Percentiles rank a stretch among this genome's conserved stretches.
These are phyloP conservation scores for Eulithis testata DNA, from an alignment of 2,888 invertebrate genomes.

Conservation along the genomic window DNA sequence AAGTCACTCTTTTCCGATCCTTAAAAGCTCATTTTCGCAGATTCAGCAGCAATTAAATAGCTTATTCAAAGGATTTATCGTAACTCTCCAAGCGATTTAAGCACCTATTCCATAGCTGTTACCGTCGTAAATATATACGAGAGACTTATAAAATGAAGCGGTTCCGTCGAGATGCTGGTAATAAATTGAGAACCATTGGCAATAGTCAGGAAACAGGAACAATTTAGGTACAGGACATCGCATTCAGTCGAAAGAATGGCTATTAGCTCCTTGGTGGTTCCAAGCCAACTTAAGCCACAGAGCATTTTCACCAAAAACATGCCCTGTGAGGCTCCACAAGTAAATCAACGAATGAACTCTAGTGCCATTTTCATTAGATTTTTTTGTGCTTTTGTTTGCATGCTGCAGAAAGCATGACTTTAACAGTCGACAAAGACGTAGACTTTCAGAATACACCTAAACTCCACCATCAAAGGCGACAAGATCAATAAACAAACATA, in stretches of 20 bases:
- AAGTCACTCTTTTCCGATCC: too few relatives aligned
- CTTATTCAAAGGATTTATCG: neutral
- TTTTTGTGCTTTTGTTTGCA: too few relatives aligned
- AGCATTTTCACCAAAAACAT: too few relatives aligned
- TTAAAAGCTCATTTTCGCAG: neutral
- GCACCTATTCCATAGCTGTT: slow-evolving; percentile 2
- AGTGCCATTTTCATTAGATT: too few relatives aligned
- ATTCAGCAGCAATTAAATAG: neutral
- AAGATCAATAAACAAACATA: too few relatives aligned
- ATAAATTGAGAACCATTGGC: slow-evolving; percentile 43
- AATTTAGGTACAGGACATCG: slow-evolving; percentile 2
- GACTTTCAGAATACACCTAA: too few relatives aligned
- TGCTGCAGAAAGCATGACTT: too few relatives aligned
- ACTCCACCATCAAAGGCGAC: too few relatives aligned
- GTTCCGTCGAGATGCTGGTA: slow-evolving; percentile 37
- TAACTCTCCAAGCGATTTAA: neutral
- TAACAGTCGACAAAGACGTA: too few relatives aligned
- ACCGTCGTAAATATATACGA: slow-evolving; percentile 40
- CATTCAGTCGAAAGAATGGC: neutral
- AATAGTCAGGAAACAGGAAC: slow-evolving; percentile 13
- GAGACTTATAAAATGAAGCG: slow-evolving; percentile 41
- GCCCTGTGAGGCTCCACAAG: too few relatives aligned
- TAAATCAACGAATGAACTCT: too few relatives aligned
- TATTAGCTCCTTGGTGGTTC: neutral
- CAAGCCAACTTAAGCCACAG: too few relatives aligned